Base-by-base conservation (phyloP, 1,140 invertebrate species). In the Euura saliciscinereae region DNA sequence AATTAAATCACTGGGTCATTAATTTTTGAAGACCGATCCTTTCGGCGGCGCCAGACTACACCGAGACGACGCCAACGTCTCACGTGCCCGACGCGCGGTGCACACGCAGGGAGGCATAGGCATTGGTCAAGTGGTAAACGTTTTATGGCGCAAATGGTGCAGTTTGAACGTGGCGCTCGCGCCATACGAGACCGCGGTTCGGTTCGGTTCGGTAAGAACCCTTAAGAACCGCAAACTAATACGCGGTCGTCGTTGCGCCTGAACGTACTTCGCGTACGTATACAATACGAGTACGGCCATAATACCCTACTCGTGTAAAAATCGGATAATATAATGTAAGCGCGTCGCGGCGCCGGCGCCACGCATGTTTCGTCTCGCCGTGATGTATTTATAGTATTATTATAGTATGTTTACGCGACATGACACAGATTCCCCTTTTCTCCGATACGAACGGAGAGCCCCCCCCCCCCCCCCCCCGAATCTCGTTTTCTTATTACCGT, bases 381-480 rank as follows among this genome's bases (percentile, higher is more conserved):
- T 59, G 51, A 59, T 59, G 46, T 66, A 65, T 73, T 64, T 73
- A 73, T 78, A 81, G 78, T 81, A 80, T 78, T 80, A 81, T 81
- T 80, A 76, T 80, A 80, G 78, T 79, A 66, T 80, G 77, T 81
- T 80, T 80, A 80, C 77, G 78, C 77, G 74, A 79, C 77, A 78
- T 79, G 78, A 76, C 80, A 80, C 76, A 79, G 74, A 81, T 81
- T 80, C 72, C 69, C 69, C 71, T 59, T 11, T n/a, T 1, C 28
- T 28, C 28, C 28, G 28, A 28, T 28, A 28, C 28, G 28, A 28
- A 28, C 28, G 28, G 28, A 28, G 28, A 28, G 28, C 28, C 28
- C 28, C 28, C n/a, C n/a, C n/a, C n/a, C n/a, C n/a, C n/a, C n/a
- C n/a, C n/a, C n/a, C 28, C 28, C 28, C 28, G 28, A 28, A 28